Evolutionary conservation across 2,888 invertebrate genomes (phyloP).

Genomic region (Heliconius hortense): DNA sequence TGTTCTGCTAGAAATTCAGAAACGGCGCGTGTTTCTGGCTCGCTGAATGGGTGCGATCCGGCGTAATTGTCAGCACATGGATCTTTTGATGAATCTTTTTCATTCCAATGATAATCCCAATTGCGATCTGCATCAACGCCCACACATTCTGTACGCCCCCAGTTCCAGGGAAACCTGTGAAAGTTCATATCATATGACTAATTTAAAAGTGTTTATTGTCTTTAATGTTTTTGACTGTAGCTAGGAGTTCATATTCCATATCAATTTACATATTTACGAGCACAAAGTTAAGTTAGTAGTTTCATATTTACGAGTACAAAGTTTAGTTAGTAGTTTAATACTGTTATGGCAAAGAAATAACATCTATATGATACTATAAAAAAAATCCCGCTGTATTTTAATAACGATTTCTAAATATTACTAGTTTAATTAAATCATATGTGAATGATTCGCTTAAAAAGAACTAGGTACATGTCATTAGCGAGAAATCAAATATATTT

Average conservation of each 20-base stretch:
- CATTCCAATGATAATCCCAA: slow-evolving; percentile 88
- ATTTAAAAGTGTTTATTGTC: neutral
- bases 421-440: neutral
- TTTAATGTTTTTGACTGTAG: neutral
- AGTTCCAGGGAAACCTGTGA: slow-evolving; percentile 79
- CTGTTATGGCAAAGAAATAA: neutral
- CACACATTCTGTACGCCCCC: slow-evolving; percentile 84
- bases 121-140: slow-evolving; percentile 91
- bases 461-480: neutral
- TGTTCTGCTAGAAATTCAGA: slow-evolving; percentile 83
- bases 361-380: neutral
- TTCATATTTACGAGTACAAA: neutral
- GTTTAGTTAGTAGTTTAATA: neutral
- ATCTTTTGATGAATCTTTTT: slow-evolving; percentile 85
- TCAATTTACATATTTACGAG: neutral
- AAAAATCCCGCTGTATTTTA: neutral
- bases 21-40: slow-evolving; percentile 87
- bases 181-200: neutral
- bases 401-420: neutral
- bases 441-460: neutral
- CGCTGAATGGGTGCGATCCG: slow-evolving; percentile 88
- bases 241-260: neutral
- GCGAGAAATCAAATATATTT: neutral
- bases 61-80: slow-evolving; percentile 89
- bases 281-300: neutral